Evolutionary conservation across 2,113 vertebrate species (phyloP).

Genomic region (Motacilla alba): DNA sequence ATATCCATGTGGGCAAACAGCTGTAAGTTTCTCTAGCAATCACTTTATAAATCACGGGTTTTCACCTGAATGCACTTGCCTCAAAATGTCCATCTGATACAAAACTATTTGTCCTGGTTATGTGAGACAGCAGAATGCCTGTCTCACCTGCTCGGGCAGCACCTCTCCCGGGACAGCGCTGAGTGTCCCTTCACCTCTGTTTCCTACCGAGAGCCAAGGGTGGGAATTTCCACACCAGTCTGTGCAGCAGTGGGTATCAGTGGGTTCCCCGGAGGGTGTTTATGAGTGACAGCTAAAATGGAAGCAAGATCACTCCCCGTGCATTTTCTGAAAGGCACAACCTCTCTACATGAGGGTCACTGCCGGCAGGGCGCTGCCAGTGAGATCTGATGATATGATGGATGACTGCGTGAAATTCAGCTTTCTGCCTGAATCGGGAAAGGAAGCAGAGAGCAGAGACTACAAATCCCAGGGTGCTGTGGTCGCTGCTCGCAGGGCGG

Average conservation of each 20-base stretch:
- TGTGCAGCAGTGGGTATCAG: accelerated
- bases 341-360: accelerated
- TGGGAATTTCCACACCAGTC: accelerated
- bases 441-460: background rate
- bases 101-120: background rate
- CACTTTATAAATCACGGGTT: accelerated
- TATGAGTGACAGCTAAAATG: accelerated
- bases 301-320: accelerated
- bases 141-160: background rate
- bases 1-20: background rate
- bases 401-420: accelerated
- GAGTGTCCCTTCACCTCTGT: accelerated
- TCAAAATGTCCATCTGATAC: accelerated
- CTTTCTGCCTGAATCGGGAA: accelerated
- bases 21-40: background rate
- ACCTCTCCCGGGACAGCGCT: accelerated
- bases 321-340: background rate
- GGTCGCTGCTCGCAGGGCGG: background rate
- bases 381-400: accelerated
- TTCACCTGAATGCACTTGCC: background rate
- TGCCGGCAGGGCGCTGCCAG: background rate
- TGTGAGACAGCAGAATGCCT: too few species aligned
- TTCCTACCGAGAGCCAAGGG: background rate
- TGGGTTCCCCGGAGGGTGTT: accelerated
- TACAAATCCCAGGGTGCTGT: constrained; percentile 25